These are phyloP conservation scores for Anorthoa munda DNA, from an alignment of 2,888 invertebrate species.

Conservation along the genomic window DNA sequence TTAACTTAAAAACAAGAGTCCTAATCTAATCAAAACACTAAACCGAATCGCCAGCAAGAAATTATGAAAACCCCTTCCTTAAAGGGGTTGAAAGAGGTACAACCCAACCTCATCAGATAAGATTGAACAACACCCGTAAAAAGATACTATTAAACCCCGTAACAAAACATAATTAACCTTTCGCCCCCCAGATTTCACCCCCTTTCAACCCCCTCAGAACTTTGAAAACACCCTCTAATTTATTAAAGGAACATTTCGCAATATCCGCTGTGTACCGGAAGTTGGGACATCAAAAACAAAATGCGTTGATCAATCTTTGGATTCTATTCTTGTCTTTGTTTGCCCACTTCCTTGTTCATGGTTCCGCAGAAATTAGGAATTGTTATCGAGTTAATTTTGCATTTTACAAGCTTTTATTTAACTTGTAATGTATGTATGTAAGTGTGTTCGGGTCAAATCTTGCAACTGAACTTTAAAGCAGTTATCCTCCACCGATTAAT, in stretches of 20 bases:
- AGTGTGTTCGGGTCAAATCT: too few species aligned
- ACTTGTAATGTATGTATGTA: too few species aligned
- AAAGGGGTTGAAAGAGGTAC: constrained; percentile 24
- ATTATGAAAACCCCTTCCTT: constrained; percentile 29
- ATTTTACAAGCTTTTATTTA: too few species aligned
- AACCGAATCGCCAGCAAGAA: constrained; percentile 21
- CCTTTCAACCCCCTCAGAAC: constrained; percentile 33
- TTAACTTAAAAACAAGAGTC: constrained; percentile 9
- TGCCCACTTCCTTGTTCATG: constrained; percentile 34
- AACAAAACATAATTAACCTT: constrained; percentile 70
- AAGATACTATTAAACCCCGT: constrained; percentile 64
- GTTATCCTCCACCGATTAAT: too few species aligned
- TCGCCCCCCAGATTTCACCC: constrained; percentile 43
- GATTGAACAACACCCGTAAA: constrained; percentile 62
- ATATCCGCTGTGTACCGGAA: constrained; percentile 68
- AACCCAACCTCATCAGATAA: constrained; percentile 47
- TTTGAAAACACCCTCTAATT: constrained; percentile 64
- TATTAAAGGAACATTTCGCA: constrained; percentile 69
- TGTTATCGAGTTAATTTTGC: constrained; percentile 13
- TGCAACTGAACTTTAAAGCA: too few species aligned
- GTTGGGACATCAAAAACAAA: constrained; percentile 64
- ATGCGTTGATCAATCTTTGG: constrained; percentile 65
- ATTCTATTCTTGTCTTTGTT: constrained; percentile 61
- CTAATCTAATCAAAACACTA: constrained; percentile 28
- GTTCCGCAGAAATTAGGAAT: constrained; percentile 42